Conservation (phyloP, 1,140 invertebrate species). For the Drosophila baimaii region DNA sequence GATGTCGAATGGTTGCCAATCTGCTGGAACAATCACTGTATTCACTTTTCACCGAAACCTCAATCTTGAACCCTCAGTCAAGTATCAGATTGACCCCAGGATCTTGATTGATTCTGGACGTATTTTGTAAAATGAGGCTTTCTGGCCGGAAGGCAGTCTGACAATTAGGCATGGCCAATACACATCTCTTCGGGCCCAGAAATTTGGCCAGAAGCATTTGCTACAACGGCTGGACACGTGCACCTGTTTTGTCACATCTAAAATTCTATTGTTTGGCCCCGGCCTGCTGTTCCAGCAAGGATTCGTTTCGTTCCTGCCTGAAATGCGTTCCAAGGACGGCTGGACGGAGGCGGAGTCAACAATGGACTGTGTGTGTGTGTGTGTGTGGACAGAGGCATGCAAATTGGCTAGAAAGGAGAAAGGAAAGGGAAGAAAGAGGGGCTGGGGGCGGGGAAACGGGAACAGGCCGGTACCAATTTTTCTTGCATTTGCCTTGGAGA, state of each 20-base stretch:
- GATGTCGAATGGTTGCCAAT: neutral
- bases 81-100: constrained; percentile 24
- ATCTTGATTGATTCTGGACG: constrained; percentile 28
- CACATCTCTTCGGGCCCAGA: constrained; percentile 11
- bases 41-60: neutral
- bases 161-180: constrained; percentile 42
- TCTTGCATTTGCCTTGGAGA: constrained; percentile 49
- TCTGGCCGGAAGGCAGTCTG: constrained; percentile 7
- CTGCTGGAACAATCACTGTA: neutral
- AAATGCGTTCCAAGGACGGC: constrained; percentile 49
- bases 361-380: constrained; percentile 41
- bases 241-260: constrained; percentile 73
- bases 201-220: constrained; percentile 18
- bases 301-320: constrained; percentile 47
- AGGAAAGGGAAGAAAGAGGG: neutral
- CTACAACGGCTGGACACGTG: constrained; percentile 39
- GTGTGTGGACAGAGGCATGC: constrained; percentile 54
- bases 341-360: constrained; percentile 45
- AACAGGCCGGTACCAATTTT: constrained; percentile 53
- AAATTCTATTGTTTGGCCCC: constrained; percentile 73
- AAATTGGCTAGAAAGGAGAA: constrained; percentile 38
- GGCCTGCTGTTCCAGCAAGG: constrained; percentile 21
- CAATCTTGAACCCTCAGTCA: constrained; percentile 3
- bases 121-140: constrained; percentile 25
- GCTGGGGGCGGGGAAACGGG: constrained; percentile 2